phyloP scores from a whole-genome alignment of 2,113 vertebrate species.

The cattle (Bos taurus) region ARS-UCD2.0 NC_037345.1:55171001-55171500 shows the following conservation, averaged over 20 bases:
- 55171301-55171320: not conserved
- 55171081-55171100: slow-evolving; percentile 92
- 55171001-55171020: fast-evolving
- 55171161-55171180: not conserved
- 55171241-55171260: too few species aligned
- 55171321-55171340: not conserved
- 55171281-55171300: too few species aligned
- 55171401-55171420: not conserved
- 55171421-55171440: not conserved
- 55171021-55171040: slow-evolving; percentile 87
- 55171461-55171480: not conserved
- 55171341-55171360: not conserved
- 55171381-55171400: not conserved
- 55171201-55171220: not conserved
- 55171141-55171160: not conserved
- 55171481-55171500: not conserved
- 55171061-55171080: slow-evolving; percentile 91
- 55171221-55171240: not conserved
- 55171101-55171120: slow-evolving; percentile 92
- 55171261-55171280: fast-evolving
- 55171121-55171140: slow-evolving; percentile 61
- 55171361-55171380: not conserved
- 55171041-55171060: slow-evolving; percentile 95
- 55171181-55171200: not conserved
- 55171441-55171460: not conserved